Conservation (phyloP, 1,140 invertebrate species). For the Paramacrobiotus metropolitanus region DNA sequence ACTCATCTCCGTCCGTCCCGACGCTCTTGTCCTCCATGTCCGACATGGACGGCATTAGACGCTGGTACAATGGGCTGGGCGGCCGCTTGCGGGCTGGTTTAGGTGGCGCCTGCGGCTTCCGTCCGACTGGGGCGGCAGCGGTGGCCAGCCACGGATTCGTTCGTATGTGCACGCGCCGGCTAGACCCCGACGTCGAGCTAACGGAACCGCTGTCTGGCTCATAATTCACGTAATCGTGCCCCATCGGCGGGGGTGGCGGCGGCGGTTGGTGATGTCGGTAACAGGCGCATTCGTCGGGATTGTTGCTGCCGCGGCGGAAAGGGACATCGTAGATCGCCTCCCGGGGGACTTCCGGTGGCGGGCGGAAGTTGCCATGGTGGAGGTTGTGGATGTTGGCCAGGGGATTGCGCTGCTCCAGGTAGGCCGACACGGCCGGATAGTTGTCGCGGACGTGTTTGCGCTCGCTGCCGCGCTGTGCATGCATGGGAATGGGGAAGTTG, state of each 20-base stretch:
- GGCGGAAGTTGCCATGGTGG: not conserved
- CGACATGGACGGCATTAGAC: not conserved
- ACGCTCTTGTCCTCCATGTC: not conserved
- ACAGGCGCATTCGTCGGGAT: no score
- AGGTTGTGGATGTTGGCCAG: not conserved
- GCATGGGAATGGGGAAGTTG: not conserved
- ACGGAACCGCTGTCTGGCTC: no score
- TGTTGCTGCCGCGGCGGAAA: no score
- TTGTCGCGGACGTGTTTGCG: not conserved
- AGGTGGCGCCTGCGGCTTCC: no score
- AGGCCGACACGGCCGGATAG: slow-evolving; percentile 1
- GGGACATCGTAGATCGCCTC: no score
- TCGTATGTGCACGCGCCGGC: not conserved
- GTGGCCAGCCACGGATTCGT: not conserved
- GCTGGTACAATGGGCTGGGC: not conserved
- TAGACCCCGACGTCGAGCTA: no score
- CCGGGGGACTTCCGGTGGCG: no score
- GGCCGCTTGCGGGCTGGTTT: not conserved
- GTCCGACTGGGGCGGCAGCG: no score
- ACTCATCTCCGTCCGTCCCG: slow-evolving; percentile 1
- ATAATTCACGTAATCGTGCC: no score
- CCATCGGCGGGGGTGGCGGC: no score
- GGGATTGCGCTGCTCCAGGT: slow-evolving; percentile 2
- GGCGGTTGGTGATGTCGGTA: no score
- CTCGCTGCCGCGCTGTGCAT: not conserved